Conservation (phyloP, 2,888 invertebrate genomes). For the Melanostoma mellinum region DNA sequence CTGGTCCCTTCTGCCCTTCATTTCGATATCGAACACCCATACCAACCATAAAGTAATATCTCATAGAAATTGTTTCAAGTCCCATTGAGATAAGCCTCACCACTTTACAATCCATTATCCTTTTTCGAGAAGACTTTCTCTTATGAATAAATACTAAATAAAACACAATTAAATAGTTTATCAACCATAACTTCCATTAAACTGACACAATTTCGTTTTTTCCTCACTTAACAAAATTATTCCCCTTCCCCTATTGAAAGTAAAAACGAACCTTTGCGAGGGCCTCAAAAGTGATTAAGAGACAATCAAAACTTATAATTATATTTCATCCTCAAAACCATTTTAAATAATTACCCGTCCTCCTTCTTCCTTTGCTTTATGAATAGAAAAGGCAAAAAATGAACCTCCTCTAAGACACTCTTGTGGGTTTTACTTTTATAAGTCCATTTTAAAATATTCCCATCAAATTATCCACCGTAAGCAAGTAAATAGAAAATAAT, state of each 20-base stretch:
- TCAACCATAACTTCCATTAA: too few relatives aligned
- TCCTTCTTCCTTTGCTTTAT: background rate
- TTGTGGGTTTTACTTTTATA: background rate
- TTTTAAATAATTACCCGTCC: too few relatives aligned
- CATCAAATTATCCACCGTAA: background rate
- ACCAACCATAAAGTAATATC: too few relatives aligned
- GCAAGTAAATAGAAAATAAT: background rate
- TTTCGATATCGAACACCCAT: too few relatives aligned
- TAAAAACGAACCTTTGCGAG: background rate
- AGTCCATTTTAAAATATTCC: conserved; percentile 10
- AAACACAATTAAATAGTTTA: too few relatives aligned
- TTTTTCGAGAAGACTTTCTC: too few relatives aligned
- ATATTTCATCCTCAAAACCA: background rate
- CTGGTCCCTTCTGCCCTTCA: too few relatives aligned
- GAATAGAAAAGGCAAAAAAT: background rate
- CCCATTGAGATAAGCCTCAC: too few relatives aligned
- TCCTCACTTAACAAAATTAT: background rate
- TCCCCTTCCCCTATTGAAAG: conserved; percentile 8
- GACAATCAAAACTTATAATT: conserved; percentile 31
- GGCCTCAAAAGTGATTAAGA: conserved; percentile 7
- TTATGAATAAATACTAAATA: too few relatives aligned
- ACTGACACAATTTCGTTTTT: too few relatives aligned
- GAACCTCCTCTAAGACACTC: background rate
- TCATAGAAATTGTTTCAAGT: too few relatives aligned
- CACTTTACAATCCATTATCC: too few relatives aligned